A percentile compares a stretch with the other conserved stretches of the same genome.
phyloP scores from a whole-genome alignment of 2,888 invertebrate genomes.

The Eristalis intricaria region DNA sequence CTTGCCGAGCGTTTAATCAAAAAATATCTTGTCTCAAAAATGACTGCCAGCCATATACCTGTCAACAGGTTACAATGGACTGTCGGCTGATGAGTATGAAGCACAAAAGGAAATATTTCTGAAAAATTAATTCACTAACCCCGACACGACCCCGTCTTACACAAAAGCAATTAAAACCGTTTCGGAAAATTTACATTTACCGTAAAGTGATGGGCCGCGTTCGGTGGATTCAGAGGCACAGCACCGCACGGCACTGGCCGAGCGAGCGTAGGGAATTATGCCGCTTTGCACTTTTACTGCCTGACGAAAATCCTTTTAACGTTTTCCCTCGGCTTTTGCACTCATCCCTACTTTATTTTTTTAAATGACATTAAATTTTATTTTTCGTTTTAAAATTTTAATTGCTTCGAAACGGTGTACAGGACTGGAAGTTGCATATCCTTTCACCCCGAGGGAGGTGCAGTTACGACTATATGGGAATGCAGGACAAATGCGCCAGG shows the following conservation, averaged over 20 bases:
- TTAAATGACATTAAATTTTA: slow-evolving; percentile 46
- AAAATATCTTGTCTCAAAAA: too few relatives aligned
- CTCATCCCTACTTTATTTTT: slow-evolving; percentile 8
- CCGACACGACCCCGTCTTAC: slow-evolving; percentile 2
- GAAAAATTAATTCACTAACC: slow-evolving; percentile 5
- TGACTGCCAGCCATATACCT: neutral
- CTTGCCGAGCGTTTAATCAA: too few relatives aligned
- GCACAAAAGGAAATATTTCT: neutral
- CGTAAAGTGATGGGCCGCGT: slow-evolving; percentile 1
- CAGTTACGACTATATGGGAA: slow-evolving; percentile 12
- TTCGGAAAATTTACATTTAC: slow-evolving; percentile 9
- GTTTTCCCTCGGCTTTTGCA: slow-evolving; percentile 13
- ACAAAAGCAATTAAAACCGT: slow-evolving; percentile 32
- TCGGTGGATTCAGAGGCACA: neutral
- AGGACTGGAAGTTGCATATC: neutral
- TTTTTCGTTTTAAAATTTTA: slow-evolving; percentile 49
- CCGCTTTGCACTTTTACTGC: slow-evolving; percentile 52
- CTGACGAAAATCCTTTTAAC: slow-evolving; percentile 39
- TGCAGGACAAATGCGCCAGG: slow-evolving; percentile 8
- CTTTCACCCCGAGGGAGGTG: neutral
- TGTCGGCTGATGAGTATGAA: neutral
- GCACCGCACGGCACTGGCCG: too few relatives aligned
- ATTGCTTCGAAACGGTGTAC: slow-evolving; percentile 51
- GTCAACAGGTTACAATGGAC: neutral
- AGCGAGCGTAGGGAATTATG: slow-evolving; percentile 27